Base-by-base conservation (phyloP, 1,140 invertebrate species). In the Lepidostoma basale region DNA sequence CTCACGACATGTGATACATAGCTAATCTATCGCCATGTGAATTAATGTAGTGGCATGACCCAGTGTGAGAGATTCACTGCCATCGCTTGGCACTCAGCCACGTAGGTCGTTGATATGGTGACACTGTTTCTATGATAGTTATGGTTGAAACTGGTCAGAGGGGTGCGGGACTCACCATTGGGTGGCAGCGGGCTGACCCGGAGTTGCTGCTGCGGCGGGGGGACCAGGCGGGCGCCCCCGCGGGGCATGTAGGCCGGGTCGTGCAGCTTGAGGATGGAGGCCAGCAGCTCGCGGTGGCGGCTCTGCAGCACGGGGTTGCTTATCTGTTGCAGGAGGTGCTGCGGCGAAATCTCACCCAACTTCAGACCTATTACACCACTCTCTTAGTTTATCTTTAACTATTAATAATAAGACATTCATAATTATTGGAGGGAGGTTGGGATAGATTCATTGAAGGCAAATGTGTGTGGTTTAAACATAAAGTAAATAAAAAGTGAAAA, bases 261-360 rank as follows among this genome's bases (percentile, higher is more conserved):
- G 62, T 83, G 83, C 66, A 83, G 76, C 74, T 88, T 88, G 25
- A 91, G 77, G 68, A 92, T 91, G 44, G 87, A 87, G 26, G 87
- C 81, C 64, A 93, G 82, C 64, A 92, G 80, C 68, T 93, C 91
- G 33, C 89, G 86, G 70, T 92, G 89, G 14, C 87, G 87, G 75
- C 84, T 87, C 74, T 89, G 88, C 80, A 88, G 86, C 9, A 84
- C 88, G 0, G 89, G 88, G 79, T 90, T 92, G 64, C 84, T 85
- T 18, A 92, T 79, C 76, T 93, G 90, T 74, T 92, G 90, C 72
- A 91, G 86, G 39, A 92, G 79, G 75, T 90, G 86, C 73, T 89
- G 87, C 20, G 85, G 84, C 1, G 89, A 90, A n/a, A 92, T 88
- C 76, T 91, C 88, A 54, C 90, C 90, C 20, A 87, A 85, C 73